Percentiles rank a stretch among this genome's conserved stretches.
Evolutionary conservation across 2,797 vertebrate species (phyloP).

Genomic region (Tapirus indicus): DNA sequence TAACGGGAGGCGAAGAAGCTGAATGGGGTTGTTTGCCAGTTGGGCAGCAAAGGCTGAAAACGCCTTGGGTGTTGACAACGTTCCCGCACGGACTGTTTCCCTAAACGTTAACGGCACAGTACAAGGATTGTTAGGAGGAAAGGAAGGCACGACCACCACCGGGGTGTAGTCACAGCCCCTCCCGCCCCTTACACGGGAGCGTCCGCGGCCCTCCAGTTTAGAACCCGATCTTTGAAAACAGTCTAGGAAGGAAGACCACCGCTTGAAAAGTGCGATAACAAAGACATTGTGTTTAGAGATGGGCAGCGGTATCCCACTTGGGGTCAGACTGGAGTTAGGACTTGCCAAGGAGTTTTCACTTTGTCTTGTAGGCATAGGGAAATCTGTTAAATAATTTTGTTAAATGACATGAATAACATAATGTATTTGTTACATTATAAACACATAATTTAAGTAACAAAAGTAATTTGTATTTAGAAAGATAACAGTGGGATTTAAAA

Average conservation of each 20-base stretch:
- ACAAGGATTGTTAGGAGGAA: not conserved
- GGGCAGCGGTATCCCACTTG: no score
- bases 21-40: no score
- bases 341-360: not conserved
- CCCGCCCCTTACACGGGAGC: rapidly evolving
- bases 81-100: not conserved
- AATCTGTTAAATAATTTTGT: not conserved
- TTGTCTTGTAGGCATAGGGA: not conserved
- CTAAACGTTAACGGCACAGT: not conserved
- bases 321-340: not conserved
- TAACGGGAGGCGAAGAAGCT: not conserved
- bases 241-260: no score
- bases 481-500: not conserved
- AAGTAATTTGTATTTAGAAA: not conserved
- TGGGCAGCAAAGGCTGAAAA: not conserved
- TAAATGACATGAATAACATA: no score
- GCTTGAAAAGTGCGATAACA: not conserved
- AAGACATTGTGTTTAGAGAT: rapidly evolving
- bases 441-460: no score
- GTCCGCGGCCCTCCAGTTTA: rapidly evolving
- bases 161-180: no score
- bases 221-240: not conserved
- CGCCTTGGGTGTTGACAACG: not conserved
- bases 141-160: not conserved
- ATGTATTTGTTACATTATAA: no score